These are phyloP conservation scores for Fistularia tabacaria DNA, from an alignment of 2,797 vertebrate genomes.

Conservation along the genomic window DNA sequence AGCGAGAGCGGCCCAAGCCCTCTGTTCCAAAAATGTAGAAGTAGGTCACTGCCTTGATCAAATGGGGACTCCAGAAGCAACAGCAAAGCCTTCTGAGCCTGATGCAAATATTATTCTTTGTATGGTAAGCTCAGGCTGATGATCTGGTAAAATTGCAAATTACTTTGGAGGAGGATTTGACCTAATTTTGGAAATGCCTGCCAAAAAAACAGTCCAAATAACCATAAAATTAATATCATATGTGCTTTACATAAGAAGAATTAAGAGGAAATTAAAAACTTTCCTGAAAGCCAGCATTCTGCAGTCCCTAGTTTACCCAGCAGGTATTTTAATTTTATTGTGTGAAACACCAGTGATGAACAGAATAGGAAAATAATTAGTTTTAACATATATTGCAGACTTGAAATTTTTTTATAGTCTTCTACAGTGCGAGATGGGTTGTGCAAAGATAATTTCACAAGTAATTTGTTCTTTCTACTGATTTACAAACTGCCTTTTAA, in stretches of 20 bases:
- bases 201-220: constrained; percentile 41
- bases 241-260: constrained; percentile 2
- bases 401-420: too few relatives aligned
- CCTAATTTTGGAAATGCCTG: constrained; percentile 51
- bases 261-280: neutral
- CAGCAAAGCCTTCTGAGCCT: constrained; percentile 18
- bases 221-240: constrained; percentile 56
- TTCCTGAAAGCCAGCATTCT: neutral
- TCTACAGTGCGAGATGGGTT: too few relatives aligned
- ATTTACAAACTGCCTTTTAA: too few relatives aligned
- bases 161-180: constrained; percentile 35
- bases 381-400: too few relatives aligned
- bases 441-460: too few relatives aligned
- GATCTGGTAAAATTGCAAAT: constrained; percentile 46
- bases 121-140: constrained; percentile 30
- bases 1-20: too few relatives aligned
- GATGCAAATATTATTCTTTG: constrained; percentile 44
- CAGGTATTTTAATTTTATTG: too few relatives aligned
- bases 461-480: too few relatives aligned
- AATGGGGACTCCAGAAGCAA: constrained; percentile 40
- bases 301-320: too few relatives aligned
- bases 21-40: constrained; percentile 41
- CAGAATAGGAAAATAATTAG: too few relatives aligned
- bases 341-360: too few relatives aligned
- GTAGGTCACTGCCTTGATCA: constrained; percentile 57